These are phyloP conservation scores for Poicephalus meyeri DNA, from an alignment of 2,113 vertebrate genomes.

Conservation along the genomic window DNA sequence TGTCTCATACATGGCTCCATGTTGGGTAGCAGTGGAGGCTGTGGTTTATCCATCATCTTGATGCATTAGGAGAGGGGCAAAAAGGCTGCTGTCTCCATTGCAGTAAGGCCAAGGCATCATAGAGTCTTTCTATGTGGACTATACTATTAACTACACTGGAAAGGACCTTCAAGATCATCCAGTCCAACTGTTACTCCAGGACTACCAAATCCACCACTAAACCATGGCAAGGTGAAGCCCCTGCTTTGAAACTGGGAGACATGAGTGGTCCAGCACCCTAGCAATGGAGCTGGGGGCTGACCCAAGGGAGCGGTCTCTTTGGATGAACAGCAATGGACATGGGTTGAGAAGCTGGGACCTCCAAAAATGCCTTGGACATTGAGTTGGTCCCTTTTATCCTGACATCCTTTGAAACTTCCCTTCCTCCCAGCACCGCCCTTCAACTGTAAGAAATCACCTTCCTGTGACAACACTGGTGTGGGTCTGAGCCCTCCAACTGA, in stretches of 20 bases:
- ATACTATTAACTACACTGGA: background rate
- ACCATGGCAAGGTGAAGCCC: background rate
- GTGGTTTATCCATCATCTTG: background rate
- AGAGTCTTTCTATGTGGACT: background rate
- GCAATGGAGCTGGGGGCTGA: background rate
- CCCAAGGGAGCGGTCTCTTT: background rate
- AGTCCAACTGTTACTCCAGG: background rate
- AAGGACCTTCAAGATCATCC: background rate
- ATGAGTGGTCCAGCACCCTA: background rate
- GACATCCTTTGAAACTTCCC: background rate
- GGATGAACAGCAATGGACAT: background rate
- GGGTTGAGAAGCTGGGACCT: background rate
- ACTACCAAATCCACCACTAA: background rate
- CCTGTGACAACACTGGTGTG: accelerated
- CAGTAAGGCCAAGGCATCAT: background rate
- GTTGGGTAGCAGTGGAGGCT: background rate
- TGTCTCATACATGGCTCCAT: accelerated
- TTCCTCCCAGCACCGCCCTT: background rate
- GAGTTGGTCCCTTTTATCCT: background rate
- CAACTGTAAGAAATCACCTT: background rate
- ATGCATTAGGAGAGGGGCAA: background rate
- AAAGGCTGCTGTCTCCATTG: background rate
- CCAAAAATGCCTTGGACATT: background rate
- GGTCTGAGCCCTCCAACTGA: background rate
- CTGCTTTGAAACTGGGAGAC: background rate